A percentile compares a stretch with the other conserved stretches of the same genome.
Conservation (phyloP, 2,888 invertebrate genomes). For the Taenaris catops region DNA sequence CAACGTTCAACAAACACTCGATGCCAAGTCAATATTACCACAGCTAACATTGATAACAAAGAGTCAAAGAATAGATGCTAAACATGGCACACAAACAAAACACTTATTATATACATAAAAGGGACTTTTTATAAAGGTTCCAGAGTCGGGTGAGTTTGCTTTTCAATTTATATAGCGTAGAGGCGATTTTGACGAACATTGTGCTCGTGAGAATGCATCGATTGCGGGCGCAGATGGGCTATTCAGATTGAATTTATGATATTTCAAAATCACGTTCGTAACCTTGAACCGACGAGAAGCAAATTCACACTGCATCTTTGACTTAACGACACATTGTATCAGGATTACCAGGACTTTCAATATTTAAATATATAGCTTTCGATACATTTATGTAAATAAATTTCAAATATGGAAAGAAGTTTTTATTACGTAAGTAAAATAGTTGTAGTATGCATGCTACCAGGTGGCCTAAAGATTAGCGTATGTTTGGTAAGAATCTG, state of each 20-base stretch:
- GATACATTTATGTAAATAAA: neutral
- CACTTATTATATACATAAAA: slow-evolving; percentile 36
- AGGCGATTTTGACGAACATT: slow-evolving; percentile 14
- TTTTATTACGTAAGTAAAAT: no score
- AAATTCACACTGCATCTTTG: slow-evolving; percentile 48
- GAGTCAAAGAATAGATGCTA: slow-evolving; percentile 62
- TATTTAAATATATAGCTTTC: neutral
- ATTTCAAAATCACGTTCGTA: slow-evolving; percentile 68
- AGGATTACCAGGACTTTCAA: slow-evolving; percentile 3
- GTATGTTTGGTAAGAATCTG: no score
- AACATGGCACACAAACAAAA: slow-evolving; percentile 62
- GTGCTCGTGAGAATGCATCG: slow-evolving; percentile 62
- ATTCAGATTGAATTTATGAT: slow-evolving; percentile 68
- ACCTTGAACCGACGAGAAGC: slow-evolving; percentile 65
- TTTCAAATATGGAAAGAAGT: neutral
- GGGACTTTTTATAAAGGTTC: slow-evolving; percentile 29
- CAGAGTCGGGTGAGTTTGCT: slow-evolving; percentile 12
- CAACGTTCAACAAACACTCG: slow-evolving; percentile 38
- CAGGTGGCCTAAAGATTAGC: no score
- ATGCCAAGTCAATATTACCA: slow-evolving; percentile 55
- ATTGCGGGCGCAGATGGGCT: slow-evolving; percentile 50
- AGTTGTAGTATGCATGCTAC: no score
- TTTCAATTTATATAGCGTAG: slow-evolving; percentile 13
- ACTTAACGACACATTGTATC: slow-evolving; percentile 11
- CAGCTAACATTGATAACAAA: slow-evolving; percentile 67